Base-by-base conservation (phyloP, 1,140 invertebrate species). In the Branchinecta lynchi region DNA sequence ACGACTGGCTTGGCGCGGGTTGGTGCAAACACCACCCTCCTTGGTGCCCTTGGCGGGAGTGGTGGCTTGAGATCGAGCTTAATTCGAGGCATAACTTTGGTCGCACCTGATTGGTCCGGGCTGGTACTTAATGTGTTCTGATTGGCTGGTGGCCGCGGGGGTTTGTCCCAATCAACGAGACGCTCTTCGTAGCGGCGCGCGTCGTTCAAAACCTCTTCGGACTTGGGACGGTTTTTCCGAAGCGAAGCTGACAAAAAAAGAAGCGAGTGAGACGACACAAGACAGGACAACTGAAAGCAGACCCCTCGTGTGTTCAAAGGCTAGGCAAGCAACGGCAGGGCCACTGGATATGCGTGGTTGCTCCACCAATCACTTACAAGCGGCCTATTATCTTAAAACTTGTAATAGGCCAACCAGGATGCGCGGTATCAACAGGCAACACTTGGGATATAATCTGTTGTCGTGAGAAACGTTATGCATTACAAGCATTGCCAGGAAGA, bases 141-240 rank as follows among this genome's bases (percentile, higher is more conserved):
- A 60, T 60, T 69, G 45, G 71, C 68, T 65, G 66, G 70, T 43
- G 71, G 67, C 65, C 69, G 69, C 7, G 74, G 74, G 12, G 74
- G 74, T 45, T 73, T 68, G 65, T 74, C 72, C 74, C 72, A 75
- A 51, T 74, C 73, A 51, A 74, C 73, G 51, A 74, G 68, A 60
- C 74, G 72, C 68, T 73, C 72, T 65, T 74, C 72, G 71, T 73
- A 75, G 44, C 70, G 69, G 65, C 67, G 73, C 46, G 69, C 9
- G 10, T 67, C 65, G 45, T 70, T 71, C 15, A 46, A 65, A 10
- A 46, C 65, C 43, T 73, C 69, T 69, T 71, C 70, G 51, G 72
- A 70, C 20, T 69, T 69, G 65, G 67, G 68, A 44, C 69, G 72
- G 43, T 51, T 70, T 69, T 73, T 73, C 69, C 71, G 69, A 67